A percentile compares a stretch with the other conserved stretches of the same genome.
Evolutionary conservation across 2,113 vertebrate species (phyloP).

Genomic region (Cacatua alba): DNA sequence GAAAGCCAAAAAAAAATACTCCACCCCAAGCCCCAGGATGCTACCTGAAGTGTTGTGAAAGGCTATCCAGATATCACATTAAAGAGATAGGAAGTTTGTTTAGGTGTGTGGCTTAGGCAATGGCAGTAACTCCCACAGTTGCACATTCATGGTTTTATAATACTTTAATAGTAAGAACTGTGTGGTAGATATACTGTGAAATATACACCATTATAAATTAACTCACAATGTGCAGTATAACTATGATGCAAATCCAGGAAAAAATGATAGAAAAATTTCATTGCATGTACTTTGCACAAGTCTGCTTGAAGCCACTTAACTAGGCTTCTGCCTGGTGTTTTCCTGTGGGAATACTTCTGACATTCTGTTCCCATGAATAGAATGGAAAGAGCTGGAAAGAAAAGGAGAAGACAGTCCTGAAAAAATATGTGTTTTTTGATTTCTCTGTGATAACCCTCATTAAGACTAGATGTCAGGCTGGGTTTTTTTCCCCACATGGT

Average conservation of each 20-base stretch:
- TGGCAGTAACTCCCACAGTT: not conserved
- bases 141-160: accelerated
- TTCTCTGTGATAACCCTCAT: not conserved
- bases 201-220: too few species aligned
- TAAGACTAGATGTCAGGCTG: not conserved
- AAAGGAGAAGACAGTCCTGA: not conserved
- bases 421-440: not conserved
- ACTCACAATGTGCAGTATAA: too few species aligned
- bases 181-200: not conserved
- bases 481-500: not conserved
- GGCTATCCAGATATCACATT: accelerated
- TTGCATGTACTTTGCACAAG: too few species aligned
- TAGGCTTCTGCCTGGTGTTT: too few species aligned
- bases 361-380: too few species aligned
- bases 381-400: too few species aligned
- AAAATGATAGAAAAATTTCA: too few species aligned
- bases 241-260: too few species aligned
- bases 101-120: not conserved
- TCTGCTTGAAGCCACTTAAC: too few species aligned
- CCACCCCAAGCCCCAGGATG: not conserved
- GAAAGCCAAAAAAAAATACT: not conserved
- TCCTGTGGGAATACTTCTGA: too few species aligned
- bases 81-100: not conserved
- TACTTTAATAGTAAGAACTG: not conserved
- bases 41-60: not conserved